Percentiles rank a stretch among this genome's conserved stretches.
These are phyloP conservation scores for Phaenicophaeus curvirostris DNA, from an alignment of 2,797 vertebrate species.

Conservation along the genomic window DNA sequence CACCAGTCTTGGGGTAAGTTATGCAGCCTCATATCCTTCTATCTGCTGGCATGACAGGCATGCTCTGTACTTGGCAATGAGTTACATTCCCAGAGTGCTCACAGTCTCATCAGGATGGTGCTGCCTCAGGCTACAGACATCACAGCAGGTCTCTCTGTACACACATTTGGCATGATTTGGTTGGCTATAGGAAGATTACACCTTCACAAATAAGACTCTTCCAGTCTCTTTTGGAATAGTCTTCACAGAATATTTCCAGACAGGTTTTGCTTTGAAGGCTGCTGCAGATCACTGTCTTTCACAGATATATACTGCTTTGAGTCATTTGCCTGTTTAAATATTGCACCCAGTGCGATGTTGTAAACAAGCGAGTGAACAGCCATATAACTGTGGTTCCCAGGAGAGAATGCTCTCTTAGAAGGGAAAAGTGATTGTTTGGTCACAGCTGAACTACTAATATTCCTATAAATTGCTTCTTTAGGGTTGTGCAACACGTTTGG, in stretches of 20 bases:
- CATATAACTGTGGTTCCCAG: not conserved
- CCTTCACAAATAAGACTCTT: not conserved
- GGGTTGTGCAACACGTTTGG: constrained; percentile 61
- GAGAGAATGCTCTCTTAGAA: constrained; percentile 21
- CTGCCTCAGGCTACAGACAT: not conserved
- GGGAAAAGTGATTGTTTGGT: constrained; percentile 36
- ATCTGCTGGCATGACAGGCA: not conserved
- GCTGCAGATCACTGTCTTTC: constrained; percentile 7
- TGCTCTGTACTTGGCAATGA: not conserved
- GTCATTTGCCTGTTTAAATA: constrained; percentile 14
- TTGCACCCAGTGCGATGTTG: not conserved
- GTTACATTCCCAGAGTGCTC: not conserved
- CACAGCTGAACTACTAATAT: constrained; percentile 57
- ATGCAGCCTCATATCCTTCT: not conserved
- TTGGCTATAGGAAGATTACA: not conserved
- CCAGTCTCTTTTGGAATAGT: constrained; percentile 14
- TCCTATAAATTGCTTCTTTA: constrained; percentile 58
- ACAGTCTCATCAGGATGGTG: not conserved
- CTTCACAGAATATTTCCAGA: not conserved
- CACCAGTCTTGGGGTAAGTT: not conserved
- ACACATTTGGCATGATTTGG: not conserved
- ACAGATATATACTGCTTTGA: not conserved
- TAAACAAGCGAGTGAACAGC: constrained; percentile 57
- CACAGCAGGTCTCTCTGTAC: not conserved
- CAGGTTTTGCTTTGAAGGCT: constrained; percentile 3